Percentiles rank a stretch among this genome's conserved stretches.
Evolutionary conservation across 1,140 invertebrate genomes (phyloP).

Genomic region (Ceratina calcarata): DNA sequence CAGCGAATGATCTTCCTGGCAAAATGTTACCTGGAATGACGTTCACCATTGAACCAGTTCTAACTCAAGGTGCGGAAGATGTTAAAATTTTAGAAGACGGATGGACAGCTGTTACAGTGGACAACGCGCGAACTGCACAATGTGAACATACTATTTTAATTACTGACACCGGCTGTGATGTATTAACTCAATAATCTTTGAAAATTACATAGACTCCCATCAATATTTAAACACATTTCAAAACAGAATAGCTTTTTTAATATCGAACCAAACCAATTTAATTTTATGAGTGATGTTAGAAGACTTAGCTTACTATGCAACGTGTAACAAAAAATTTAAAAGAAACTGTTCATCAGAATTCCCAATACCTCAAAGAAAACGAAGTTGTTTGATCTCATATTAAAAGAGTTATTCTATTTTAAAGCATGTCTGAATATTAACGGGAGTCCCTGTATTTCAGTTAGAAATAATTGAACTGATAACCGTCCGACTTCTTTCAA

Average conservation of each 20-base stretch:
- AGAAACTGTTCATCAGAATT: too few relatives aligned
- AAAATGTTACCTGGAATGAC: conserved; percentile 93
- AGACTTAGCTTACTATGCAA: too few relatives aligned
- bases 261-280: too few relatives aligned
- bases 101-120: conserved; percentile 92
- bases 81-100: conserved; percentile 89
- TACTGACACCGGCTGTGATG: conserved; percentile 86
- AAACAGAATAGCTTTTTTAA: too few relatives aligned
- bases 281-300: too few relatives aligned
- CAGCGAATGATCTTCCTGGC: conserved; percentile 87
- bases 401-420: too few relatives aligned
- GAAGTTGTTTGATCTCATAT: too few relatives aligned
- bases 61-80: conserved; percentile 86
- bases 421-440: too few relatives aligned
- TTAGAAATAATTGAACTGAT: conserved; percentile 1
- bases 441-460: too few relatives aligned
- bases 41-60: conserved; percentile 96
- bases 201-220: not conserved
- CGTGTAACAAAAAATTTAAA: too few relatives aligned
- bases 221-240: not conserved
- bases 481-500: not conserved
- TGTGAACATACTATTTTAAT: conserved; percentile 95
- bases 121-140: conserved; percentile 91
- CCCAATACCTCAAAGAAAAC: too few relatives aligned
- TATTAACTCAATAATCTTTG: conserved; percentile 82